Conservation (phyloP, 1,140 invertebrate species). For the Brachionus paranguensis region DNA sequence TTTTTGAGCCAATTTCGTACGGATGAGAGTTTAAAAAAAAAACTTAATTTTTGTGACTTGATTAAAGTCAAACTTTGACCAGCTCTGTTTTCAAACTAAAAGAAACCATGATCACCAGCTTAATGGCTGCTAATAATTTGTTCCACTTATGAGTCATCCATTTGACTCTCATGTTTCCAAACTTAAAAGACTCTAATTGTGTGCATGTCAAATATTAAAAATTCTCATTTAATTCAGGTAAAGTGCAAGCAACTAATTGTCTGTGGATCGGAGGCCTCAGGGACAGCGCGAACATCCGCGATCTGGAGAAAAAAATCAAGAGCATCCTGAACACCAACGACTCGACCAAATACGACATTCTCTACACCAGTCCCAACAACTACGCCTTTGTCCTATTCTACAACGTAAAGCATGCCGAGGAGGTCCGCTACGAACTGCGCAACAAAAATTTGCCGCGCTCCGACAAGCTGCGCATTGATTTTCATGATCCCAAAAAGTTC, state of each 20-base stretch:
- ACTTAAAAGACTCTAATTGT: too few species aligned
- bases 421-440: background rate
- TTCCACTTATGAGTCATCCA: too few species aligned
- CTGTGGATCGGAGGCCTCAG: slow-evolving; percentile 24
- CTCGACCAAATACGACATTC: background rate
- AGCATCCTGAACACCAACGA: slow-evolving; percentile 2
- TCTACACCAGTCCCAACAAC: background rate
- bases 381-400: slow-evolving; percentile 8
- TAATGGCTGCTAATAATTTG: too few species aligned
- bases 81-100: too few species aligned
- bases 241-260: slow-evolving; percentile 32
- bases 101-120: too few species aligned
- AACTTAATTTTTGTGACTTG: too few species aligned
- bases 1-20: too few species aligned
- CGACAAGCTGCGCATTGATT: background rate
- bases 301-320: background rate
- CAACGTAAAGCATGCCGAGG: slow-evolving; percentile 19
- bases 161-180: too few species aligned
- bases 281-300: background rate
- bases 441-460: background rate
- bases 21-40: too few species aligned
- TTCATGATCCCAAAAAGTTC: slow-evolving; percentile 29
- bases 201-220: background rate
- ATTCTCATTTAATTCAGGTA: slow-evolving; percentile 22
- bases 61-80: too few species aligned